Conservation (phyloP, 2,113 vertebrate genomes). For the Crotophaga sulcirostris region DNA sequence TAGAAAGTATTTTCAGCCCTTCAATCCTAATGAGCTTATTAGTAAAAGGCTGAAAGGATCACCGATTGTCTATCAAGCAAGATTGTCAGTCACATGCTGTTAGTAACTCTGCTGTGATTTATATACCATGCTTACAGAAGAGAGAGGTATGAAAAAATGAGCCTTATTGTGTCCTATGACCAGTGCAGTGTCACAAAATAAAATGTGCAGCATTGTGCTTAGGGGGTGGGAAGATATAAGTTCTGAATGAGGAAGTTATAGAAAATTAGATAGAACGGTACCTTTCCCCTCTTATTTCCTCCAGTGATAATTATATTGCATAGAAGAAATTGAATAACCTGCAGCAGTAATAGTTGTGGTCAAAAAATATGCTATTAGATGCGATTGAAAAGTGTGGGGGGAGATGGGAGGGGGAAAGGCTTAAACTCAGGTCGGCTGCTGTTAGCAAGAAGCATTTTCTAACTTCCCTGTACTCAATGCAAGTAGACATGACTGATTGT, state of each 20-base stretch:
- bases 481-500: not conserved
- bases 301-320: slow-evolving; percentile 50
- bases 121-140: slow-evolving; percentile 56
- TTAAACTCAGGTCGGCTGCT: not conserved
- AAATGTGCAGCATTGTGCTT: slow-evolving; percentile 39
- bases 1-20: slow-evolving; percentile 72
- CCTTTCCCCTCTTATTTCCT: slow-evolving; percentile 36
- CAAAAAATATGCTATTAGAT: slow-evolving; percentile 29
- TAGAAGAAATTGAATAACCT: slow-evolving; percentile 45
- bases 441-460: not conserved
- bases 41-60: slow-evolving; percentile 81
- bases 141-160: slow-evolving; percentile 54
- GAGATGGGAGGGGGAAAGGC: not conserved
- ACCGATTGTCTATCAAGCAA: slow-evolving; percentile 78
- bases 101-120: slow-evolving; percentile 75
- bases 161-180: slow-evolving; percentile 49
- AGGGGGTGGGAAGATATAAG: not conserved
- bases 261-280: slow-evolving; percentile 54
- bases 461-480: not conserved
- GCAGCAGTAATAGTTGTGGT: not conserved
- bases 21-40: slow-evolving; percentile 82
- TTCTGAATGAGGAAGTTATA: slow-evolving; percentile 60
- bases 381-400: not conserved
- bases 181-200: slow-evolving; percentile 55
- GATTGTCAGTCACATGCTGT: slow-evolving; percentile 78